Evolutionary conservation across 1,140 invertebrate genomes (phyloP).

Genomic region (Musca domestica): DNA sequence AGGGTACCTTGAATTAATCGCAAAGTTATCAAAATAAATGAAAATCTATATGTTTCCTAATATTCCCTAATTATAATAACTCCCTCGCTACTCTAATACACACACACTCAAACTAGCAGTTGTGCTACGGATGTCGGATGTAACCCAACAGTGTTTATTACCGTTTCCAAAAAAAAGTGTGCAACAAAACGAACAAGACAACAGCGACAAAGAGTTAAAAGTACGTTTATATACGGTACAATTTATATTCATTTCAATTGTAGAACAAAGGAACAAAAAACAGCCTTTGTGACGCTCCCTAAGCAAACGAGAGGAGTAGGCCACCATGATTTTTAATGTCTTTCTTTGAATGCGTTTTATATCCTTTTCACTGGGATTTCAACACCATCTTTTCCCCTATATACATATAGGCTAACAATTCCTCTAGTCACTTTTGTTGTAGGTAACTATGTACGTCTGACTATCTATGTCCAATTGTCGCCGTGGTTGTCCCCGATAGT

Average conservation of each 20-base stretch:
- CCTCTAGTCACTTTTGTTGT: neutral
- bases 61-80: too few relatives aligned
- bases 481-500: neutral
- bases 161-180: conserved; percentile 12
- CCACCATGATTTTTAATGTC: too few relatives aligned
- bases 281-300: conserved; percentile 10
- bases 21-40: too few relatives aligned
- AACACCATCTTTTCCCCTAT: neutral
- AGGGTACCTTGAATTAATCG: too few relatives aligned
- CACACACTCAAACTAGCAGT: too few relatives aligned
- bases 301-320: too few relatives aligned
- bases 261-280: neutral
- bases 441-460: neutral
- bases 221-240: neutral
- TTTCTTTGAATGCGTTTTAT: neutral
- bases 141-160: conserved; percentile 20
- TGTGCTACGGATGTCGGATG: conserved; percentile 1
- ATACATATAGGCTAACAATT: neutral
- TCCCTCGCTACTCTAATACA: too few relatives aligned
- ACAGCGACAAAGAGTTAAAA: conserved; percentile 10
- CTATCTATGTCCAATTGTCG: neutral
- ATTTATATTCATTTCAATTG: conserved; percentile 10
- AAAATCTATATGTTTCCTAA: too few relatives aligned
- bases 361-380: neutral
- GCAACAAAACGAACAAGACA: neutral